Base-by-base conservation (phyloP, 2,113 vertebrate species). In the Esox niger region DNA sequence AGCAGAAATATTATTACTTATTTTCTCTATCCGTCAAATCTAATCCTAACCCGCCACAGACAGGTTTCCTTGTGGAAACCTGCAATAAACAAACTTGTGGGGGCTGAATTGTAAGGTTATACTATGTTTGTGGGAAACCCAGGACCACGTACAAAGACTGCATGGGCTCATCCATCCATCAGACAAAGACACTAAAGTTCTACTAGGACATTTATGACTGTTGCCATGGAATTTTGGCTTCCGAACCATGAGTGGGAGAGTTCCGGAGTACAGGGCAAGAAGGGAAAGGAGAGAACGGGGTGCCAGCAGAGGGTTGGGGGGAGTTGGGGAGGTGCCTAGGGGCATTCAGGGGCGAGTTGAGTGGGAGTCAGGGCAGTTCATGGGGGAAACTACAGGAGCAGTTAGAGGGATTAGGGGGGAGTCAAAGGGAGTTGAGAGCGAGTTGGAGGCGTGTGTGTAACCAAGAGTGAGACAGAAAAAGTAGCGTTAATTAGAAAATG, bases 101-200 rank as follows among this genome's bases (percentile, higher is more conserved):
- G n/a, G n/a, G n/a, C n/a, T n/a, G n/a, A n/a, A n/a, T n/a, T n/a
- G n/a, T n/a, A n/a, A n/a, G n/a, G n/a, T n/a, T n/a, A n/a, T n/a
- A n/a, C n/a, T n/a, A n/a, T n/a, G n/a, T n/a, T n/a, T n/a, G n/a
- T n/a, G n/a, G n/a, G n/a, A n/a, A n/a, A n/a, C n/a, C n/a, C n/a
- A n/a, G n/a, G n/a, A n/a, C n/a, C 49, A n/a, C 26, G 26, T 6
- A 43, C 29, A 66, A 0, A 38, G 25, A 57, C 86, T 62, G 78
- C 71, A 83, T 71, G 66, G 70, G 64, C 73, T 73, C 71, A 70
- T 79, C 46, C 43, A n/a, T n/a, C n/a, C n/a, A n/a, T 25, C 38
- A 58, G 58, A 90, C 89, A 90, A 89, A 89, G 88, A 77, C 73
- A 71, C 78, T 83, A 82, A 89, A 88, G 82, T 86, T 69, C 68